phyloP scores from a whole-genome alignment of 1,140 invertebrate species.

The Olivierus martensii region DNA sequence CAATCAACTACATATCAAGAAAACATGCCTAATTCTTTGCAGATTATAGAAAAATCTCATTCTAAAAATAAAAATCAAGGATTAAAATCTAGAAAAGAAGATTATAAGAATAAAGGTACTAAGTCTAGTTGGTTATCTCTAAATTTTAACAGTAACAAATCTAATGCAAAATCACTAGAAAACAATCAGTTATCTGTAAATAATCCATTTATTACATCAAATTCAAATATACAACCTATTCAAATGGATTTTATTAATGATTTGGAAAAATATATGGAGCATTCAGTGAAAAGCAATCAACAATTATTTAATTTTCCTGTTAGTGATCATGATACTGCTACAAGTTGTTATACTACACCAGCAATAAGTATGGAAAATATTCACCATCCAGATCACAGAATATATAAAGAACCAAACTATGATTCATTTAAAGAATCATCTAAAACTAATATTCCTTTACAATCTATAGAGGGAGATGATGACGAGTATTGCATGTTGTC shows the following conservation, averaged over 20 bases:
- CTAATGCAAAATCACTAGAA: slow-evolving; percentile 40
- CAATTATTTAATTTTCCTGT: slow-evolving; percentile 20
- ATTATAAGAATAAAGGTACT: slow-evolving; percentile 24
- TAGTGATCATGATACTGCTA: slow-evolving; percentile 35
- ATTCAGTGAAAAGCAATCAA: slow-evolving; percentile 4
- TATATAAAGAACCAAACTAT: slow-evolving; percentile 42
- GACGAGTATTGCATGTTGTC: no score
- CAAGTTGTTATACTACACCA: slow-evolving; percentile 33
- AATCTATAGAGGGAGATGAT: no score
- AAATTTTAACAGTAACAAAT: no score
- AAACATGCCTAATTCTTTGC: slow-evolving; percentile 3
- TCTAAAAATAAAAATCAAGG: slow-evolving; percentile 31
- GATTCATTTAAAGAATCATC: no score
- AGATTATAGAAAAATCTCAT: background rate
- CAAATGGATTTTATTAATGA: slow-evolving; percentile 15
- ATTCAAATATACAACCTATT: slow-evolving; percentile 32
- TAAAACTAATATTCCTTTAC: no score
- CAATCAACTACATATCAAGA: slow-evolving; percentile 5
- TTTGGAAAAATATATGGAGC: slow-evolving; percentile 29
- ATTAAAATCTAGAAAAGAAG: slow-evolving; percentile 39
- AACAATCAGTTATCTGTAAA: slow-evolving; percentile 46
- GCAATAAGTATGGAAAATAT: slow-evolving; percentile 31
- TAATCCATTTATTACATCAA: slow-evolving; percentile 51
- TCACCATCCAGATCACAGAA: slow-evolving; percentile 56
- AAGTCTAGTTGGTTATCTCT: slow-evolving; percentile 42